Base-by-base conservation (phyloP, 1,140 invertebrate species). In the Delia radicum region DNA sequence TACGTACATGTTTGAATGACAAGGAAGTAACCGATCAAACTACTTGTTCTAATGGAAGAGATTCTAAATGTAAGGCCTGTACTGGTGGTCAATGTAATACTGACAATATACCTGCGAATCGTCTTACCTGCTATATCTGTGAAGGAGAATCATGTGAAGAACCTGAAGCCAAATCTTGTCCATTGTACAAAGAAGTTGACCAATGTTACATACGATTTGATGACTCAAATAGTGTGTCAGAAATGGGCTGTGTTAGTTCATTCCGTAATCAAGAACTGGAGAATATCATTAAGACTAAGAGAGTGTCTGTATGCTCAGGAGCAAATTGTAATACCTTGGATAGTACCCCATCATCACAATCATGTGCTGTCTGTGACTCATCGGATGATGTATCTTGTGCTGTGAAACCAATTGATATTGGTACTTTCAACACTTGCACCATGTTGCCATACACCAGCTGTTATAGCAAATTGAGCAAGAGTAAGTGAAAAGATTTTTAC, bases 221-320 rank as follows among this genome's bases (percentile, higher is more conserved):
- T 46, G 78, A 78, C 12, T 61, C 79, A 7, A 85, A 85, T 63
- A 81, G 74, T 62, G 63, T 85, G 8, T 37, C 72, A 46, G 74
- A 81, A 46, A 28, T 80, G 31, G 83, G 81, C 33, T 85, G 83
- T 42, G 72, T 82, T 12, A 79, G 82, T 72, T 79, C 78, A 13
- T 85, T 85, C 82, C 81, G 82, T 63, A 78, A 76, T 46, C 83
- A 85, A 73, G 79, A 82, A 13, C 29, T 83, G 15, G 82, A 80
- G 24, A 77, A 76, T 42, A 75, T 85, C 0, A 75, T 85, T 18
- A 78, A 79, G 48, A 85, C 83, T 0, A 85, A 85, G 33, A 81
- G 81, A 13, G 77, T 85, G 33, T 28, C 77, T 7, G 76, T 85
- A 0, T 85, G 83, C 69, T 71, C 83, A 6, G 77, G 67, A 18